Percentiles rank a stretch among this genome's conserved stretches.
Conservation (phyloP, 1,140 invertebrate species). For the Reticulitermes speratus region DNA sequence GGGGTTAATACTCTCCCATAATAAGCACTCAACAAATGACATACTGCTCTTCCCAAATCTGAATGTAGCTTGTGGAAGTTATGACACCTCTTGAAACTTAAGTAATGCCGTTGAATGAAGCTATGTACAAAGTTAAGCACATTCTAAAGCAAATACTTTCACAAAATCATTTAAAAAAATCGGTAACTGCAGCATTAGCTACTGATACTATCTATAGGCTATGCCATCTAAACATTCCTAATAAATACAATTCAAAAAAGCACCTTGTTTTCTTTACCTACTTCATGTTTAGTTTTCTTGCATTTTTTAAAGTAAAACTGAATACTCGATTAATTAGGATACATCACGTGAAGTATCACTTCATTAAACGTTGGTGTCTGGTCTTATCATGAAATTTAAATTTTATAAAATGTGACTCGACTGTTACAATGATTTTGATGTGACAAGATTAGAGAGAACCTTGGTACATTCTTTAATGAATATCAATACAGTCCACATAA, state of each 20-base stretch:
- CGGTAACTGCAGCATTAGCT: background rate
- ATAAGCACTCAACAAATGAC: background rate
- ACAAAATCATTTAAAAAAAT: background rate
- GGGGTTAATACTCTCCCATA: background rate
- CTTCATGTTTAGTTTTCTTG: background rate
- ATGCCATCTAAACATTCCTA: constrained; percentile 8
- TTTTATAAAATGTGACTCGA: background rate
- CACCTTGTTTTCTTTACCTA: constrained; percentile 16
- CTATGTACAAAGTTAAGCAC: background rate
- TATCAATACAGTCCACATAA: background rate
- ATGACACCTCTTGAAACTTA: background rate
- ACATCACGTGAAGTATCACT: background rate
- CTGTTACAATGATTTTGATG: background rate
- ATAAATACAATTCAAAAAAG: constrained; percentile 13
- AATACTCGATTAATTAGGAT: background rate
- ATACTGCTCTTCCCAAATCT: background rate
- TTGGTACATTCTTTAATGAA: background rate
- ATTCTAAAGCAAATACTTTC: background rate
- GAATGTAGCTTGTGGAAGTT: background rate
- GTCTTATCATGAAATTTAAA: background rate
- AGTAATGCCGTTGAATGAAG: too few species aligned
- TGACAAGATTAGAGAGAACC: background rate
- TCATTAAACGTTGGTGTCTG: background rate
- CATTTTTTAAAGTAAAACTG: constrained; percentile 7
- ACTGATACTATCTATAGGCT: background rate